Base-by-base conservation (phyloP, 92 coral and sea anemone genomes). In the Actinernus sp. region DNA sequence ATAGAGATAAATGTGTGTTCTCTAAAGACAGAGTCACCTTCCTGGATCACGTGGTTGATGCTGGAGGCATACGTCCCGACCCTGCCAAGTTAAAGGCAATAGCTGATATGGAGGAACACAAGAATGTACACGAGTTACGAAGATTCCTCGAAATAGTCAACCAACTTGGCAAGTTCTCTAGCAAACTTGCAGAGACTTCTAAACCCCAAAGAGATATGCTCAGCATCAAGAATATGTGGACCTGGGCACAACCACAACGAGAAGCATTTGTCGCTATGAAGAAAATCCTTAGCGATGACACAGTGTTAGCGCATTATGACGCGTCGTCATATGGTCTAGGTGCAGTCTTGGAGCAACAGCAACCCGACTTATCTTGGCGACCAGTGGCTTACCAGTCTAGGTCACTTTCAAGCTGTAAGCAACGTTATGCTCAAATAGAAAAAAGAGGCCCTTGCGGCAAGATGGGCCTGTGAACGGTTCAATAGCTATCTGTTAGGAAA, bases 391-490 rank as follows among this genome's bases (percentile, higher is more conserved):
- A n/a, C n/a, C n/a, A n/a, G n/a, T n/a, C n/a, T n/a, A n/a, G n/a
- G n/a, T n/a, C n/a, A n/a, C n/a, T n/a, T n/a, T n/a, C n/a, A n/a
- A n/a, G n/a, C n/a, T n/a, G n/a, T n/a, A n/a, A n/a, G n/a, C n/a
- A n/a, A n/a, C n/a, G n/a, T n/a, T n/a, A n/a, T n/a, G n/a, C n/a
- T n/a, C n/a, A n/a, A n/a, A n/a, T n/a, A n/a, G n/a, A n/a, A n/a
- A 68, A n/a, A n/a, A n/a, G n/a, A n/a, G n/a, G n/a, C n/a, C n/a
- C 64, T 55, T 31, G 65, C 65, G 1, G 30, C 43, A 20, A 56
- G 56, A 12, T 69, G 77, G 77, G 63, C 77, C 51, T 71, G 79
- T 20, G 50, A 71, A 59, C 68, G 79, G 4, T 71, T 71, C 64
- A 59, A 61, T 54, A 18, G 51, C 31, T 71, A 68, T 45, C 19